Evolutionary conservation across 64 coral and sea anemone genomes (phyloP).

Genomic region (Astreopora myriophthalma): DNA sequence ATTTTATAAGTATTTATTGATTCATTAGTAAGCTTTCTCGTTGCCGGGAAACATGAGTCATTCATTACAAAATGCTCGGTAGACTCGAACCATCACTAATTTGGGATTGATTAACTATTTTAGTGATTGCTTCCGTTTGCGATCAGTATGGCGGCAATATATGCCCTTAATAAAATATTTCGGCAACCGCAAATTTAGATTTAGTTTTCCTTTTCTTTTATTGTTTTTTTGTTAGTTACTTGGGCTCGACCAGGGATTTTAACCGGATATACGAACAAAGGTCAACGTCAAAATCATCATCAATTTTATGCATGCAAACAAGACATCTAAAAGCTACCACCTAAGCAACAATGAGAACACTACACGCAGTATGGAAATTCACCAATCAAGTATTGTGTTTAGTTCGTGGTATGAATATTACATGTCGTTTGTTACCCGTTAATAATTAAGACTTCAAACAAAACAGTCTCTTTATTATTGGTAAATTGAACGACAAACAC

Average conservation of each 20-base stretch:
- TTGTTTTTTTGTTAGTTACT: too few species aligned
- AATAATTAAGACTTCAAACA: conserved; percentile 28
- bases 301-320: background rate
- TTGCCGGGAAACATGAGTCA: too few species aligned
- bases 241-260: background rate
- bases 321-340: background rate
- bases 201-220: too few species aligned
- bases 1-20: too few species aligned
- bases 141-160: too few species aligned
- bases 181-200: too few species aligned
- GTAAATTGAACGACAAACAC: background rate
- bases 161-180: too few species aligned
- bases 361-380: background rate
- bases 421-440: background rate
- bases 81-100: too few species aligned
- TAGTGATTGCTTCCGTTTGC: too few species aligned
- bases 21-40: too few species aligned
- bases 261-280: background rate
- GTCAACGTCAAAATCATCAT: background rate
- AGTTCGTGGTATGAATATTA: background rate
- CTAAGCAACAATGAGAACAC: background rate
- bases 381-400: background rate
- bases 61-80: too few species aligned
- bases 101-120: too few species aligned
- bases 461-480: background rate